Conservation (phyloP, 2,113 vertebrate species). For the Puma concolor region DNA sequence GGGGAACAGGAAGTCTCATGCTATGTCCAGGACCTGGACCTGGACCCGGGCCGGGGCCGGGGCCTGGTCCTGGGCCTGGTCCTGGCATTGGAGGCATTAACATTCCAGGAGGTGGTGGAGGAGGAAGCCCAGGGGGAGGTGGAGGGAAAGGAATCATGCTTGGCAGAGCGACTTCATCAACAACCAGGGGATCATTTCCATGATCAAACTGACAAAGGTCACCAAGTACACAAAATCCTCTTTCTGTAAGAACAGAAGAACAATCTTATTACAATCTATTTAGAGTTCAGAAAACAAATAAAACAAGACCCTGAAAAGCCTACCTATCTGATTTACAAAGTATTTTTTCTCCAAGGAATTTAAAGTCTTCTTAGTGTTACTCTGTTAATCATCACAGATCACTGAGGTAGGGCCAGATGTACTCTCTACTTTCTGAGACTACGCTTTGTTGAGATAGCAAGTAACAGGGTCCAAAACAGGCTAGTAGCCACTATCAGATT, state of each 20-base stretch:
- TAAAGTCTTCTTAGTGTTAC: conserved; percentile 10
- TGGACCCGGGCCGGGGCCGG: conserved; percentile 84
- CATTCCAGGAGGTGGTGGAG: conserved; percentile 88
- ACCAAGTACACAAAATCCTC: conserved; percentile 97
- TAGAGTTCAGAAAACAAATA: conserved; percentile 51
- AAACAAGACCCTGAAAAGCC: conserved; percentile 46
- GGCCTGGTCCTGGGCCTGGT: conserved; percentile 80
- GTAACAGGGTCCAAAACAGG: not conserved
- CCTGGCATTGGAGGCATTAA: conserved; percentile 89
- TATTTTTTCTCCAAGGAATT: not conserved
- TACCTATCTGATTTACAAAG: conserved; percentile 45
- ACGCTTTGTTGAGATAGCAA: not conserved
- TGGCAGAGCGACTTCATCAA: conserved; percentile 96
- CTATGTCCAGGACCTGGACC: conserved; percentile 86
- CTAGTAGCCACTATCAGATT: not conserved
- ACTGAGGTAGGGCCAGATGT: not conserved
- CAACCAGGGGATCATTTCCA: conserved; percentile 95
- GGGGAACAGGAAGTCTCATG: conserved; percentile 91
- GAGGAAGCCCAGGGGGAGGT: conserved; percentile 90
- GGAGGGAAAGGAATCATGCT: conserved; percentile 98
- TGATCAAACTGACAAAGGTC: conserved; percentile 98
- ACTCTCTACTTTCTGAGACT: not conserved
- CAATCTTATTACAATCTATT: conserved; percentile 53
- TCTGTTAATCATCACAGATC: conserved; percentile 25
- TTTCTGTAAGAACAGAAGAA: conserved; percentile 88